These are phyloP conservation scores for Echinarachnius parma DNA, from an alignment of 53 echinoderm and acorn worm genomes.

Conservation along the genomic window DNA sequence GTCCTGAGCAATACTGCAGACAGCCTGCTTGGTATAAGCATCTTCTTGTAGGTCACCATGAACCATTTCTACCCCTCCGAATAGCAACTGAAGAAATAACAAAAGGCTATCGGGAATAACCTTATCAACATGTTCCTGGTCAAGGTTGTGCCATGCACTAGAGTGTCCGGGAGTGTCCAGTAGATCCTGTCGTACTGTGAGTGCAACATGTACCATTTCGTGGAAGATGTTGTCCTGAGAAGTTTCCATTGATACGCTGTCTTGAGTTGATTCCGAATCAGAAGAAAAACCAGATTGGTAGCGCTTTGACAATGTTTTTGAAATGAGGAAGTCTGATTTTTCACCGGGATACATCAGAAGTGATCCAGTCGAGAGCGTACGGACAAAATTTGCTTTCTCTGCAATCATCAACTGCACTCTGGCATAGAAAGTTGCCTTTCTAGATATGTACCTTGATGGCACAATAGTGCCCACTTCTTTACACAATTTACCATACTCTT, in stretches of 20 bases:
- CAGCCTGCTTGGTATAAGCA: conserved; percentile 17
- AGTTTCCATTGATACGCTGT: background rate
- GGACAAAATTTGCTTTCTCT: background rate
- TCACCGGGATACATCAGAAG: conserved; percentile 48
- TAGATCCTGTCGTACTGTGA: conserved; percentile 21
- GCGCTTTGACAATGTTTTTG: conserved; percentile 29
- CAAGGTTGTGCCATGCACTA: conserved; percentile 3
- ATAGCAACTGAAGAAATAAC: conserved; percentile 28
- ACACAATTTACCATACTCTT: background rate
- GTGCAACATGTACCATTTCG: conserved; percentile 12
- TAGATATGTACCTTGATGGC: too few species aligned
- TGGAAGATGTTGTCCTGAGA: conserved; percentile 13
- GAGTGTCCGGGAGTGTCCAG: conserved; percentile 43
- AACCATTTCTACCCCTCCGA: conserved; percentile 33
- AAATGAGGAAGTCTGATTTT: too few species aligned
- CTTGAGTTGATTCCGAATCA: conserved; percentile 26
- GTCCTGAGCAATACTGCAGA: conserved; percentile 56
- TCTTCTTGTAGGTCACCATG: conserved; percentile 28
- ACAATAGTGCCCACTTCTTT: background rate
- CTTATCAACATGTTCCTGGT: conserved; percentile 42
- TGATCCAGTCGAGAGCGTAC: background rate
- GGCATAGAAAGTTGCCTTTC: background rate
- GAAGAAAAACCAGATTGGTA: background rate
- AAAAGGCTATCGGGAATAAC: conserved; percentile 38
- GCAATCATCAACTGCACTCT: background rate